A percentile compares a stretch with the other conserved stretches of the same genome.
phyloP scores from a whole-genome alignment of 2,888 invertebrate genomes.

The Celastrina argiolus region DNA sequence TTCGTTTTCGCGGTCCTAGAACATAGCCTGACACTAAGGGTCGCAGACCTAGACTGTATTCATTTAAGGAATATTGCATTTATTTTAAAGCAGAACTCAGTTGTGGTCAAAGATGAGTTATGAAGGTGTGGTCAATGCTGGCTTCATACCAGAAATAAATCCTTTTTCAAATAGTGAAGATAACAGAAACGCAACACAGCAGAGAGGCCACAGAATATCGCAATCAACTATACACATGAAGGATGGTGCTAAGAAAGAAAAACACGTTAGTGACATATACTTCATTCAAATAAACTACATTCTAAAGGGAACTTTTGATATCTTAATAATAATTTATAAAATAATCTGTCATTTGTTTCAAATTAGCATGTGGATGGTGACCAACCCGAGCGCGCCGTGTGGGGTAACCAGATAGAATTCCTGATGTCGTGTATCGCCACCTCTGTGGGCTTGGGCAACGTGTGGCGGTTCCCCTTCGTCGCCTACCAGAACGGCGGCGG shows the following conservation, averaged over 20 bases:
- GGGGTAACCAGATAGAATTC: conserved; percentile 84
- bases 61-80: background rate
- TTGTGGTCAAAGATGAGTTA: background rate
- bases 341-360: too few relatives aligned
- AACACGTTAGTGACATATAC: background rate
- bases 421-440: conserved; percentile 86
- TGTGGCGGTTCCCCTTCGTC: conserved; percentile 79
- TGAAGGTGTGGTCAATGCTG: background rate
- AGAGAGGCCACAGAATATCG: background rate
- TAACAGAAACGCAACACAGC: background rate
- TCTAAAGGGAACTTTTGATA: too few relatives aligned
- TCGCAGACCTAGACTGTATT: background rate
- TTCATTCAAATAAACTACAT: too few relatives aligned
- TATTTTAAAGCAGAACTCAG: background rate
- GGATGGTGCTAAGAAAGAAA: background rate
- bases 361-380: too few relatives aligned
- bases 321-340: too few relatives aligned
- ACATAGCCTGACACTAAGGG: background rate
- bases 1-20: background rate
- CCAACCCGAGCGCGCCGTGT: conserved; percentile 56
- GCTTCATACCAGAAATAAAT: background rate
- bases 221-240: background rate
- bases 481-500: conserved; percentile 86
- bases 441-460: conserved; percentile 84
- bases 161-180: background rate